Percentiles rank a stretch among this genome's conserved stretches.
These are phyloP conservation scores for Peromyscus polionotus DNA, from an alignment of 2,113 vertebrate genomes.

Conservation along the genomic window DNA sequence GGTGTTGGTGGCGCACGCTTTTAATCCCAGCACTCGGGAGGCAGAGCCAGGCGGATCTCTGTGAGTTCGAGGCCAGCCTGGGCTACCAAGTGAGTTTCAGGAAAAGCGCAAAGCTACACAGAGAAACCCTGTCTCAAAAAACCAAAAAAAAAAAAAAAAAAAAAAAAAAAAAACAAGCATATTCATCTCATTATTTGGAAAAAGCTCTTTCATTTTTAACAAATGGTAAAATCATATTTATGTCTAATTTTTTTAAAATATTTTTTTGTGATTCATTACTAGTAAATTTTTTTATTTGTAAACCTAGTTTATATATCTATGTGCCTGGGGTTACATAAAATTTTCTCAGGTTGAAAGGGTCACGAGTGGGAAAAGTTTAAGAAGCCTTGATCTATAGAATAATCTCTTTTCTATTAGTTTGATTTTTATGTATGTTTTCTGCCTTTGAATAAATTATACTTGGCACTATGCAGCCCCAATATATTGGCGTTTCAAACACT, in stretches of 20 bases:
- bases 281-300: not conserved
- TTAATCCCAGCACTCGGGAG: too few relatives aligned
- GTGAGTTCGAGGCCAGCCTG: too few relatives aligned
- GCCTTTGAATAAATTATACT: not conserved
- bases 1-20: too few relatives aligned
- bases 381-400: not conserved
- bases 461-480: not conserved
- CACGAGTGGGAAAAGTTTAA: not conserved
- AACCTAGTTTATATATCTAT: not conserved
- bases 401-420: conserved; percentile 1
- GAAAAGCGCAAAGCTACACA: too few relatives aligned
- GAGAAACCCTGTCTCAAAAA: too few relatives aligned
- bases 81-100: too few relatives aligned
- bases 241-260: not conserved
- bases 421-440: conserved; percentile 29
- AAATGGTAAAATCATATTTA: not conserved
- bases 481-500: not conserved
- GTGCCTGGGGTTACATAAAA: not conserved
- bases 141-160: too few relatives aligned
- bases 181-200: not conserved
- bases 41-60: too few relatives aligned
- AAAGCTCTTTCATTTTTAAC: not conserved
- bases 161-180: too few relatives aligned
- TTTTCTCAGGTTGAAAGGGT: not conserved
- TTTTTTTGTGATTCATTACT: not conserved